Base-by-base conservation (phyloP, 1,140 invertebrate genomes). In the Drosophila parvula region DNA sequence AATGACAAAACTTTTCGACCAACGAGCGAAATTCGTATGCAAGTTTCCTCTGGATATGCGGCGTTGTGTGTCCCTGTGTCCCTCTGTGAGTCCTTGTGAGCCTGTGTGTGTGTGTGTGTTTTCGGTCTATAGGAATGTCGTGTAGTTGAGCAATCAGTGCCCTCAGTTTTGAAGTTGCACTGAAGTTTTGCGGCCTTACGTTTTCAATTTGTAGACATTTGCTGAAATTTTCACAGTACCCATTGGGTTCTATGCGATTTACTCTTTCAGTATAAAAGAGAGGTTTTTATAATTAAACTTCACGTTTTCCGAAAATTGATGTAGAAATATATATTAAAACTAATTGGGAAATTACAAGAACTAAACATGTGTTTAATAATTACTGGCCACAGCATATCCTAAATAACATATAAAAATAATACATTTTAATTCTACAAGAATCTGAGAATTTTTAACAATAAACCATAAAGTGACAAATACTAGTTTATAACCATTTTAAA, bases 1-100 rank as follows among this genome's bases (percentile, higher is more conserved):
- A 89, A 89, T 89, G 84, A 88, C 74, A 89, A 89, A 89, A 89
- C 77, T 89, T 89, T 81, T 84, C 80, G 80, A 79, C 80, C 76
- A 83, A 78, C 83, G 75, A 71, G 70, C 53, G 67, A 79, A 84
- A 83, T 80, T 79, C 71, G 80, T 77, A 79, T 84, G 80, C 81
- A 84, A 79, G 55, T 82, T 82, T 64, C 16, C 55, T 56, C 43
- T 62, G 51, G 43, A 32, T 57, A n/a, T 67, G 36, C 34, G 5
- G 34, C 36, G 50, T 16, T 53, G 50, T 36, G 50, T 36, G 18
- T n/a, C 32, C 50, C 50, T 14, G 16, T 32, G 16, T 11, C 16
- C 4, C 32, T 56, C n/a, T 69, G 12, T 63, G 12, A 60, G 30
- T 62, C 22, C 22, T 3, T 14, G 30, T 32, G 16, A 18, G 32